phyloP scores from a whole-genome alignment of 23 tunicate species.

The Styela clava region DNA sequence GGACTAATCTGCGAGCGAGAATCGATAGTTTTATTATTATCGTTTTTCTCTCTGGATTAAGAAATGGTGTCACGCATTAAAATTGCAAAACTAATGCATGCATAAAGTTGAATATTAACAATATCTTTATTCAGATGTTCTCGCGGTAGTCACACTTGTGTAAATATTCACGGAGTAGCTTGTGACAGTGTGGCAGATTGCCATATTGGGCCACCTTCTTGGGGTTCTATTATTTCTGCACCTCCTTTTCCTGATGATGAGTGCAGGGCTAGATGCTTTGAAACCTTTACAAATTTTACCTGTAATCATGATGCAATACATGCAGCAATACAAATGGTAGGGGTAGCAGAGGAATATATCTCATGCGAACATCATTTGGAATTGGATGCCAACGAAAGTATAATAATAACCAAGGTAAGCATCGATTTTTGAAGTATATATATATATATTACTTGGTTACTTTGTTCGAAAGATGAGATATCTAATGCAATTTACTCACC shows the following conservation, averaged over 20 bases:
- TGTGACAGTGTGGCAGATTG: conserved; percentile 76
- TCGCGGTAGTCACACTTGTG: conserved; percentile 3
- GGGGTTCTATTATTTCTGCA: background rate
- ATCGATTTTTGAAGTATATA: background rate
- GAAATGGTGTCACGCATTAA: no score
- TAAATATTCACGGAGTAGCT: conserved; percentile 11
- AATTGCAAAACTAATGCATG: no score
- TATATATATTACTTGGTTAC: no score
- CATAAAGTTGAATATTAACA: no score
- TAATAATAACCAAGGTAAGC: background rate
- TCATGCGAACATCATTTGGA: background rate
- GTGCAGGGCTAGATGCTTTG: background rate
- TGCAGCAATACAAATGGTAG: background rate
- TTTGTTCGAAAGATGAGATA: no score
- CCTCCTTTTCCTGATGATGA: background rate
- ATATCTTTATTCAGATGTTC: no score
- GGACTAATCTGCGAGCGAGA: no score
- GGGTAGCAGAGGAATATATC: background rate
- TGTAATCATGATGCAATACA: background rate
- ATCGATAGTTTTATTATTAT: no score
- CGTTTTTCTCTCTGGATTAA: no score
- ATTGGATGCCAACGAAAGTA: no score
- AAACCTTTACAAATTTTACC: background rate
- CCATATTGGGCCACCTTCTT: background rate
- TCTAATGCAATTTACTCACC: no score